Evolutionary conservation across 2,797 vertebrate genomes (phyloP).

Genomic region (Protonibea diacanthus): DNA sequence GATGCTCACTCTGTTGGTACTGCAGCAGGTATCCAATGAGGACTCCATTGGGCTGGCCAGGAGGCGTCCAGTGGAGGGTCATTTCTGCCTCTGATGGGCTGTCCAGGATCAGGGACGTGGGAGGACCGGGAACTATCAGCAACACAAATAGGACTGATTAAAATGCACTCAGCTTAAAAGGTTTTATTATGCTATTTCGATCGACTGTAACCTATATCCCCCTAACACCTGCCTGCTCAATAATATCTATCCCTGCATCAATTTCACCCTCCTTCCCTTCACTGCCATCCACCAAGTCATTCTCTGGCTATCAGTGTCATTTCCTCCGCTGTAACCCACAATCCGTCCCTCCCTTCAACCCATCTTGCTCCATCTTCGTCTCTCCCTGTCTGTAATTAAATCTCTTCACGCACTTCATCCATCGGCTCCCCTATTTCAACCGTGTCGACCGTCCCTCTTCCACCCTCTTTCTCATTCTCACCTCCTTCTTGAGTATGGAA

Average conservation of each 20-base stretch:
- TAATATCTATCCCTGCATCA: conserved; percentile 12
- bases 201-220: neutral
- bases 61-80: conserved; percentile 87
- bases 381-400: neutral
- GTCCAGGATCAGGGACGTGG: conserved; percentile 83
- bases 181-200: conserved; percentile 11
- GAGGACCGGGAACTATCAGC: conserved; percentile 88
- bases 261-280: neutral
- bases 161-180: conserved; percentile 5
- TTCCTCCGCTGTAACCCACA: neutral
- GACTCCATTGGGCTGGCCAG: conserved; percentile 86
- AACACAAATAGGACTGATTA: conserved; percentile 47
- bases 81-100: conserved; percentile 89
- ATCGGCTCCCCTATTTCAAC: neutral
- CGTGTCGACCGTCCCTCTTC: neutral
- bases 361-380: conserved; percentile 4
- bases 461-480: conserved; percentile 71
- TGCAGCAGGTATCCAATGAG: conserved; percentile 86
- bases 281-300: neutral
- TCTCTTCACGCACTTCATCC: conserved; percentile 16
- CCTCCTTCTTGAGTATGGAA: conserved; percentile 90
- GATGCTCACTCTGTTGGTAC: conserved; percentile 85
- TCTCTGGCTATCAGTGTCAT: conserved; percentile 18
- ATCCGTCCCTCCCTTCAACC: neutral
- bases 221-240: conserved; percentile 9